Evolutionary conservation across 2,113 vertebrate genomes (phyloP), one percentile per base, ranked within the genome.

Genomic region (Prunella himalayana): DNA sequence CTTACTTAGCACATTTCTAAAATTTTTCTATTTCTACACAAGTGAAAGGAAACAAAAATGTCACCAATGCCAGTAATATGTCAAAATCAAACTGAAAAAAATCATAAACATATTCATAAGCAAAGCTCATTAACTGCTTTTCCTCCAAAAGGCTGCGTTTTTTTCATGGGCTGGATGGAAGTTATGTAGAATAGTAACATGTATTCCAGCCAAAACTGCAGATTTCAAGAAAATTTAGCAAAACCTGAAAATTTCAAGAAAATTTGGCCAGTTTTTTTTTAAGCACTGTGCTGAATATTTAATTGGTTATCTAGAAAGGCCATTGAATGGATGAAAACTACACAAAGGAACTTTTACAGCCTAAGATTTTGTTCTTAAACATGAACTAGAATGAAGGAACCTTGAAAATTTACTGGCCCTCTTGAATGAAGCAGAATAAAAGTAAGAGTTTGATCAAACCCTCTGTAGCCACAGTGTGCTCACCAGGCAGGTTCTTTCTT

Each of bases 31-130:
- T 78, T 91, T 94, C 75, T 75, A 9, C 15, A 63, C 11, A 64
- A 80, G 39, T 3, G 12, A 85, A 82, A 14, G 33, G 35, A 92
- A 95, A 85, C 25, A 77, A 86, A 86, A 83, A 60, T 39, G 30
- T 41, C 79, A 84, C 37, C 15, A 45, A 18, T 86, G 47, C 27
- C 60, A 88, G 56, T 24, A 69, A 59, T 44, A 72, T 22, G 27
- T 49, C 68, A 91, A 92, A 92, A 94, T 57, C 57, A 61, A 53
- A 82, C 59, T n/a, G 35, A 93, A 95, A 92, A 92, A 92, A 42
- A 7, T 30, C 45, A 65, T 57, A 61, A 79, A 42, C 3, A 30
- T 27, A 68, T 33, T 80, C 57, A 77, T 21, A 16, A 81, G 47
- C 45, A 92, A 85, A 90, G 59, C 47, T 88, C 54, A 64, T 63